A percentile compares a stretch with the other conserved stretches of the same genome.
These are phyloP conservation scores for Erebia epiphron DNA, from an alignment of 2,888 invertebrate genomes.

Conservation along the genomic window DNA sequence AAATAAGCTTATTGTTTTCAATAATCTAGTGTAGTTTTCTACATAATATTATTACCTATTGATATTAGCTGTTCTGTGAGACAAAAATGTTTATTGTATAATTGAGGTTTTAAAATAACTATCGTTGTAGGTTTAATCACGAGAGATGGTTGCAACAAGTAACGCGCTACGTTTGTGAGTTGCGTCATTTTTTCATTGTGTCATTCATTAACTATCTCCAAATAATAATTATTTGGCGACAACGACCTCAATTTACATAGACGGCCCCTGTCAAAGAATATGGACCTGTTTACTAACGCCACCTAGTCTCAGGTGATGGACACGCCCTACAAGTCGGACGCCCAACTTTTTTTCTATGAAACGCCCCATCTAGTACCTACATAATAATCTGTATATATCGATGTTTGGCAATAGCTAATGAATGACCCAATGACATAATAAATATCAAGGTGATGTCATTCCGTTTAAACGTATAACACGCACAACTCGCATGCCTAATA, in stretches of 20 bases:
- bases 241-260: no score
- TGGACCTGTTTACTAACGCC: no score
- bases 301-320: no score
- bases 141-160: neutral
- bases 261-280: no score
- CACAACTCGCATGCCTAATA: neutral
- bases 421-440: no score
- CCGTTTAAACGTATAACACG: neutral
- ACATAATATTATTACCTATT: neutral
- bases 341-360: no score
- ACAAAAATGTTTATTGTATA: slow-evolving; percentile 2
- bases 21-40: no score
- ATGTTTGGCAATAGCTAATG: no score
- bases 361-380: no score
- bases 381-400: no score
- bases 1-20: neutral
- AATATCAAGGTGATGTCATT: neutral
- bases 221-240: neutral
- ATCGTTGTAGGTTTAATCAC: slow-evolving; percentile 5
- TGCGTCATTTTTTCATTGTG: no score
- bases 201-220: neutral
- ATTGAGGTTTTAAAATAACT: neutral
- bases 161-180: neutral
- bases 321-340: no score
- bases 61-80: neutral